Conservation (phyloP, 2,888 invertebrate genomes). For the Amphipoea oculea region DNA sequence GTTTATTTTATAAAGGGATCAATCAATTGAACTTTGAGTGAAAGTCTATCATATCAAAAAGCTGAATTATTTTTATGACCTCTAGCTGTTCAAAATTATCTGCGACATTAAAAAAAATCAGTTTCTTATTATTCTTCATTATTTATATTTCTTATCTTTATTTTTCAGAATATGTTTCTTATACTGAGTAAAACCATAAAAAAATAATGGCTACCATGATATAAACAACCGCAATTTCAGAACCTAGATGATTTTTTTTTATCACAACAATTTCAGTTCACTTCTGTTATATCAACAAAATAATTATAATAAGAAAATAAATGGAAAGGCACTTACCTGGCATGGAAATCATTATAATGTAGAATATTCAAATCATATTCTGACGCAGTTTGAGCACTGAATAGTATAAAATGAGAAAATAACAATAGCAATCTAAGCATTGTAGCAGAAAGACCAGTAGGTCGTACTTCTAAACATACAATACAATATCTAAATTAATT, state of each 20-base stretch:
- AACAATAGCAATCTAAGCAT: slow-evolving; percentile 30
- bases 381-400: slow-evolving; percentile 64
- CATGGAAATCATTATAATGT: slow-evolving; percentile 87
- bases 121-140: neutral
- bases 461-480: neutral
- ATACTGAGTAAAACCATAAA: neutral
- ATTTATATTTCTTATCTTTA: neutral
- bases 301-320: neutral
- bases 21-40: neutral
- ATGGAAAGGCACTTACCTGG: slow-evolving; percentile 74
- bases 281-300: neutral
- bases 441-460: slow-evolving; percentile 8
- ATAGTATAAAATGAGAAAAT: slow-evolving; percentile 57
- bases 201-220: too few relatives aligned
- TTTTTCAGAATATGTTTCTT: too few relatives aligned
- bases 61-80: neutral
- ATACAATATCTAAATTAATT: slow-evolving; percentile 5
- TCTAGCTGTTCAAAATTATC: too few relatives aligned
- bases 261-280: neutral
- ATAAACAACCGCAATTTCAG: neutral
- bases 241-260: neutral
- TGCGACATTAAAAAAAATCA: neutral
- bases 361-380: slow-evolving; percentile 81
- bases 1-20: neutral
- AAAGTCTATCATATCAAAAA: neutral